Base-by-base conservation (phyloP, 2,113 vertebrate genomes). In the Corapipo altera region DNA sequence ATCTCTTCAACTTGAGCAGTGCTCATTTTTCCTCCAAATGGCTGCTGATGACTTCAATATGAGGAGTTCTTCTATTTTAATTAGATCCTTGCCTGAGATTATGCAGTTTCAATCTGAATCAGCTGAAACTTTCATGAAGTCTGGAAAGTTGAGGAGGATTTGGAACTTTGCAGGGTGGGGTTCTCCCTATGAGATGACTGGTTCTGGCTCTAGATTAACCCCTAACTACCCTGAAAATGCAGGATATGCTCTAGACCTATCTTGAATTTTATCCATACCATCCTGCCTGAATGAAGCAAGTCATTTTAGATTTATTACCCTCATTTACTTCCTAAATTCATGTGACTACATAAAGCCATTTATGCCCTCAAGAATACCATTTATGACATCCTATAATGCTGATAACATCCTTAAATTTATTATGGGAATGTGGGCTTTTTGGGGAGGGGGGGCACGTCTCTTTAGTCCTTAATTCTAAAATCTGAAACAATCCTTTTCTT, bases 381-480 rank as follows among this genome's bases (percentile, higher is more conserved):
- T 69, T 71, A 37, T 26, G 35, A 78, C 4, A 3, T 72, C 49
- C 26, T 79, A 27, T 41, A 57, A 65, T 88, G 28, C n/a, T 65
- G 52, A n/a, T 27, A 72, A 23, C 43, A 51, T 69, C 67, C 19
- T 88, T 88, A 32, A 58, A 55, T 52, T 84, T 74, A 15, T 32
- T 4, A n/a, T 52, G 41, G 52, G 35, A 23, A 12, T 69, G 24
- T 59, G n/a, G 32, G 11, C 7, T 72, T 67, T 49, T 8, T 3
- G 3, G 3, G 23, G 15, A 27, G 6, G 3, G 7, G 7, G 9
- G 9, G 0, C 1, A 0, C 7, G 1, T 83, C 32, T 89, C 19
- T 76, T 17, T 8, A 74, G n/a, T 49, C 44, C 12, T 58, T 15
- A 78, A 37, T 78, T 92, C 15, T 66, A 22, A 66, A 46, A 61